Evolutionary conservation across 2,888 invertebrate genomes (phyloP).

Genomic region (Magallana nippona): DNA sequence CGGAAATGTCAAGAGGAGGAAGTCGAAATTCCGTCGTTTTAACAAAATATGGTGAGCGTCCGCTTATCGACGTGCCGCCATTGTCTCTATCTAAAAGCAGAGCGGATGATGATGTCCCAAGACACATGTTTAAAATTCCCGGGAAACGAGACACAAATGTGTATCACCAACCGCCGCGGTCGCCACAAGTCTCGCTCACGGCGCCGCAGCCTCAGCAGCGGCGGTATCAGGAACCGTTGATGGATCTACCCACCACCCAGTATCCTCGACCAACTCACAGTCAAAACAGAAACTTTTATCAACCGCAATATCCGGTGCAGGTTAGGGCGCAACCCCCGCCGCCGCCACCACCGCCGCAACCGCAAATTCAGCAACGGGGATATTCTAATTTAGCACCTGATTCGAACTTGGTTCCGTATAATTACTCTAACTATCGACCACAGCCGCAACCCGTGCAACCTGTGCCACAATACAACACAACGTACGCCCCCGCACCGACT

Average conservation of each 20-base stretch:
- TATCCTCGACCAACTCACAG: not conserved
- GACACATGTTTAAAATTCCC: slow-evolving; percentile 1
- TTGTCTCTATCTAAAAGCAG: slow-evolving; percentile 6
- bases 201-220: slow-evolving; percentile 15
- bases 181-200: slow-evolving; percentile 19
- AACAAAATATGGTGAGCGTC: slow-evolving; percentile 46
- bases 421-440: slow-evolving; percentile 5
- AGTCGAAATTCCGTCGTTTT: slow-evolving; percentile 40
- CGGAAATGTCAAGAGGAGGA: slow-evolving; percentile 30
- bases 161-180: slow-evolving; percentile 16
- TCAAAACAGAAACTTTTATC: slow-evolving; percentile 24
- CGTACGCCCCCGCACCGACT: slow-evolving; percentile 15
- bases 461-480: not conserved
- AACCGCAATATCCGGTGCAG: not conserved
- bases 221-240: slow-evolving; percentile 1
- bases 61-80: slow-evolving; percentile 44
- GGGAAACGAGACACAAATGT: not conserved
- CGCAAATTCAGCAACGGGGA: not conserved
- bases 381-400: slow-evolving; percentile 34
- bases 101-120: not conserved
- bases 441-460: not conserved
- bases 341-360: not conserved
- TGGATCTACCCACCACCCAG: not conserved
- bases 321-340: not conserved
- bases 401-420: slow-evolving; percentile 40